Evolutionary conservation across 2,888 invertebrate species (phyloP), one percentile per base, ranked within the genome.

Genomic region (Hypsopygia costalis): DNA sequence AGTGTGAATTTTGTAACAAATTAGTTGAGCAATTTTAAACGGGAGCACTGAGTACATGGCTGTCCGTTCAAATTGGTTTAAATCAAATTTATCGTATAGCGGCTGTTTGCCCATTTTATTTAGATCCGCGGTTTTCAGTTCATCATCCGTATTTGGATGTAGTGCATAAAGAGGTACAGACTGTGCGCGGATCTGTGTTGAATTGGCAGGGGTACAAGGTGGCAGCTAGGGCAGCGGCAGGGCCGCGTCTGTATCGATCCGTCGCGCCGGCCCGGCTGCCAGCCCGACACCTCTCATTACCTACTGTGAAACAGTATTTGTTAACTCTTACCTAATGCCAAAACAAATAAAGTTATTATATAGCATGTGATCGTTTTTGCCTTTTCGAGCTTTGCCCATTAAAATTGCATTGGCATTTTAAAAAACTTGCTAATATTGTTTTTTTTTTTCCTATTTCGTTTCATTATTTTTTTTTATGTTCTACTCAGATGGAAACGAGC

Each of bases 171-270:
- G 47, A 56, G 46, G 50, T 43, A 54, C 53, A 47, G 51, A 50
- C 52, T 51, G 56, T 54, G 63, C 51, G 58, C 62, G 63, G 61
- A 55, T 65, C 62, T 68, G 48, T 48, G 57, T 60, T 56, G 60
- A 56, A 63, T 67, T 62, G 69, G 65, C 66, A 60, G 66, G 70
- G 67, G 64, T 61, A 68, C 59, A 55, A 64, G 66, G 66, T 61
- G 62, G 66, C 62, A 65, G 58, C 16, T 16, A 66, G 71, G 6
- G n/a, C 58, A 57, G 61, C 56, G 56, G 55, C 57, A 58, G 53
- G 43, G 43, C 41, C 42, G 49, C 52, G 54, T 52, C 58, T 50
- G 57, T 69, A 69, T 69, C 64, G 69, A 69, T 69, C 66, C 57
- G 58, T 47, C 55, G 53, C 58, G 55, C 54, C 62, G 60, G 53